Percentiles rank a stretch among this genome's conserved stretches.
These are phyloP conservation scores for Callinectes sapidus DNA, from an alignment of 2,888 invertebrate genomes.

Conservation along the genomic window DNA sequence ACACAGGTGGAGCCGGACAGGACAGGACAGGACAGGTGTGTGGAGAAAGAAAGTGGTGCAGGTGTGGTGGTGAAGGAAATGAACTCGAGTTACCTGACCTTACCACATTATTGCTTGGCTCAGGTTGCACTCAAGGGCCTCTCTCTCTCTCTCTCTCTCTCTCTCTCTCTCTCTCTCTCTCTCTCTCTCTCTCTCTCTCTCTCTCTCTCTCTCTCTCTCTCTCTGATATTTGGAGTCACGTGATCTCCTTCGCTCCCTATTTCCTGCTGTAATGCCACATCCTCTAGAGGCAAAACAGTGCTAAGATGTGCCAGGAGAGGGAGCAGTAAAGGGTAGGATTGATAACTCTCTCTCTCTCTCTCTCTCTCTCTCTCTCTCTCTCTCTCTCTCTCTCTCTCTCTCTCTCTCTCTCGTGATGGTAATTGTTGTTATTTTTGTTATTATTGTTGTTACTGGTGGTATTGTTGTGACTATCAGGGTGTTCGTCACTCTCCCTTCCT, in stretches of 20 bases:
- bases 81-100: background rate
- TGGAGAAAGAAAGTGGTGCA: background rate
- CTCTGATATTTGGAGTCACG: background rate
- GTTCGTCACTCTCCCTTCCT: background rate
- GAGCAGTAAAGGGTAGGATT: background rate
- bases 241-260: background rate
- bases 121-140: background rate
- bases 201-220: slow-evolving; percentile 49
- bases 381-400: slow-evolving; percentile 50
- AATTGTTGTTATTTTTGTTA: background rate
- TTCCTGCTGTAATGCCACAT: slow-evolving; percentile 2
- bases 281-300: background rate
- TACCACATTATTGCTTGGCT: background rate
- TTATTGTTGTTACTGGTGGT: background rate
- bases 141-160: slow-evolving; percentile 41
- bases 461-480: background rate
- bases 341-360: slow-evolving; percentile 22
- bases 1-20: too few relatives aligned
- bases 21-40: background rate
- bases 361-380: slow-evolving; percentile 51
- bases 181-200: slow-evolving; percentile 49
- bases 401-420: slow-evolving; percentile 4
- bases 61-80: background rate
- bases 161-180: slow-evolving; percentile 32
- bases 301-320: background rate